Evolutionary conservation across 2,113 vertebrate species (phyloP), one percentile per base, ranked within the genome.

Genomic region (Platichthys flesus): DNA sequence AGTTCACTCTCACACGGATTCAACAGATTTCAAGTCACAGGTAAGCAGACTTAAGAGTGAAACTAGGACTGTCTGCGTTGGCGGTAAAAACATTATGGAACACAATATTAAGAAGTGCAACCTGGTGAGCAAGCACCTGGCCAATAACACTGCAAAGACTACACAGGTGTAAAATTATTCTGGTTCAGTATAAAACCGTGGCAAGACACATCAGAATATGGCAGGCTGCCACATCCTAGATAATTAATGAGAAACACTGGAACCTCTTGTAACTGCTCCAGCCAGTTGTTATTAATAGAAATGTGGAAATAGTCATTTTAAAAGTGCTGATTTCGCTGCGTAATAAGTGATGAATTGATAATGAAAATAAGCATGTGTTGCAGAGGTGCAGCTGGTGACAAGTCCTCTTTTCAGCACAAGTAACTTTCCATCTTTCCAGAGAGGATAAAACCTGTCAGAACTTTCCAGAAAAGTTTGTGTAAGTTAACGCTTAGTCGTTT

Each of bases 401-500:
- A 54, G 14, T 54, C 5, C 20, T 54, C 20, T 9, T 54, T 54
- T 13, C 40, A 42, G 40, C 12, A 42, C 9, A 42, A 42, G 40
- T 12, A 42, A 42, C 40, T 42, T 42, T 42, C 12, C 37, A 40
- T 12, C 37, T 40, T 40, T 40, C 37, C 37, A 40, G 37, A 31
- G 31, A 45, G 2, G 40, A 12, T 42, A 13, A 13, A 42, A 42
- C 40, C 40, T 42, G 28, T 6, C 28, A 31, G 28, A 31, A 31
- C 31, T 42, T 42, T 1, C 2, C 40, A 13, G 12, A 42, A 42
- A 12, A 42, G 40, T 42, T 13, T 42, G 12, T 42, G 42, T 51
- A 51, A 7, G 14, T 16, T 51, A 18, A 51, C 5, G 18, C 26
- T 47, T 67, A 52, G 60, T 54, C 31, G 65, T 70, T 82, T 67